Evolutionary conservation across 2,888 invertebrate species (phyloP), one percentile per base, ranked within the genome.

Genomic region (Corbicula japonica): DNA sequence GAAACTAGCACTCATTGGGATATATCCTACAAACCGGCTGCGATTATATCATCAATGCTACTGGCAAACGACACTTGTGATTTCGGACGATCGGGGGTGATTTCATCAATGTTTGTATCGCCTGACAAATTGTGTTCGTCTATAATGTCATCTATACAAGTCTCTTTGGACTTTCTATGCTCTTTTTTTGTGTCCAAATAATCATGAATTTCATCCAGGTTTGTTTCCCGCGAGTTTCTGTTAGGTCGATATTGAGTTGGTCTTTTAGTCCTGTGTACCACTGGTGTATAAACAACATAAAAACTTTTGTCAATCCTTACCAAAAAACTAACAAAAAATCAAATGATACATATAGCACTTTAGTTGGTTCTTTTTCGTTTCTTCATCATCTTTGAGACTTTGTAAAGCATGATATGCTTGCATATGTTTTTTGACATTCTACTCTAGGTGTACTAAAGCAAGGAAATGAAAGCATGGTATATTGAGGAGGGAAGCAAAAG

Each of bases 81-180:
- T 35, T 54, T 62, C 23, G 52, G 30, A 41, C 26, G 65, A 32
- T 66, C 61, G 0, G 71, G 54, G 5, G 74, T n/a, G 28, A 74
- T 69, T 68, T 80, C 80, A 34, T 68, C 61, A 48, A 76, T 69
- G 66, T 71, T 72, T 41, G 71, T 58, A 21, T 75, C 75, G 6
- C 80, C 80, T 12, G 71, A 54, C 50, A 75, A 41, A 52, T 72
- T 60, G 38, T 75, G 75, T 32, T 61, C 76, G 18, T 63, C 70
- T 38, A 86, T 75, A 48, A 86, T 86, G 78, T 86, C 86, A 61
- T 86, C 86, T 34, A 86, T 76, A 72, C 80, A 81, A 28, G 85
- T 86, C 54, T 86, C 86, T 48, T 82, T 70, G 15, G 86, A 86
- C 50, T 80, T 81, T 72, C 86, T 71, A 46, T 35, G 74, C 46